Evolutionary conservation across 1,140 invertebrate genomes (phyloP).

Genomic region (Pseudomyrmex dendroicus): DNA sequence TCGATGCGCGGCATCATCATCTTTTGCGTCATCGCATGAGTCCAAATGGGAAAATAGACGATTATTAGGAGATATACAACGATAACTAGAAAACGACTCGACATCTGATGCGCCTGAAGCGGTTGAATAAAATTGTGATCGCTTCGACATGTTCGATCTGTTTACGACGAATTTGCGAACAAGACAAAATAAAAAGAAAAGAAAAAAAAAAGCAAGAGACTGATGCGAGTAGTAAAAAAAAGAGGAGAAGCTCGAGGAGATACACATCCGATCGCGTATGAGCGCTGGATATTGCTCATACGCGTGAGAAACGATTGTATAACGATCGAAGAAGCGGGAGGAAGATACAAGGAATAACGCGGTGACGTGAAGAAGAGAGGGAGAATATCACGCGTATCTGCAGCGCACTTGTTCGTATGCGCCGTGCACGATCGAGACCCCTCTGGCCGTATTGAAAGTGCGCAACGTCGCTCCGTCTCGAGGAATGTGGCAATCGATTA

Average conservation of each 20-base stretch:
- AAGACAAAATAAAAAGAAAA: slow-evolving; percentile 68
- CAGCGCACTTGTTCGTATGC: slow-evolving; percentile 63
- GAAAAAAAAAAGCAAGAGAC: slow-evolving; percentile 77
- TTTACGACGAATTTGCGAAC: slow-evolving; percentile 74
- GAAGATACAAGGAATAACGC: slow-evolving; percentile 11
- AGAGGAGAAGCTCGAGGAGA: slow-evolving; percentile 18
- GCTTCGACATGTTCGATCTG: no score
- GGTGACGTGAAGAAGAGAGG: slow-evolving; percentile 31
- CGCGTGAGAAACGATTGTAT: slow-evolving; percentile 51
- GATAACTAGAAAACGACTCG: slow-evolving; percentile 43
- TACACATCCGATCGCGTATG: slow-evolving; percentile 15
- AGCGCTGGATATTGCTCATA: slow-evolving; percentile 56
- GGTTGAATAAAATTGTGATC: background rate
- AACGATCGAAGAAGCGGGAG: slow-evolving; percentile 28
- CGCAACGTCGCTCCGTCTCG: slow-evolving; percentile 79
- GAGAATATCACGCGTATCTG: slow-evolving; percentile 57
- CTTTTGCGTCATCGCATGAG: slow-evolving; percentile 39
- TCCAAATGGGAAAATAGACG: background rate
- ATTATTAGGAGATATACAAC: background rate
- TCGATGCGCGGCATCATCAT: slow-evolving; percentile 8
- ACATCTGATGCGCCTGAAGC: background rate
- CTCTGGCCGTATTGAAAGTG: slow-evolving; percentile 79
- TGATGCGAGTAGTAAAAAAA: background rate
- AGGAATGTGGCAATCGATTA: slow-evolving; percentile 83
- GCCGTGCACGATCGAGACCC: slow-evolving; percentile 68